These are phyloP conservation scores for Hypselothyrea guttata DNA, from an alignment of 2,888 invertebrate species.

Conservation along the genomic window DNA sequence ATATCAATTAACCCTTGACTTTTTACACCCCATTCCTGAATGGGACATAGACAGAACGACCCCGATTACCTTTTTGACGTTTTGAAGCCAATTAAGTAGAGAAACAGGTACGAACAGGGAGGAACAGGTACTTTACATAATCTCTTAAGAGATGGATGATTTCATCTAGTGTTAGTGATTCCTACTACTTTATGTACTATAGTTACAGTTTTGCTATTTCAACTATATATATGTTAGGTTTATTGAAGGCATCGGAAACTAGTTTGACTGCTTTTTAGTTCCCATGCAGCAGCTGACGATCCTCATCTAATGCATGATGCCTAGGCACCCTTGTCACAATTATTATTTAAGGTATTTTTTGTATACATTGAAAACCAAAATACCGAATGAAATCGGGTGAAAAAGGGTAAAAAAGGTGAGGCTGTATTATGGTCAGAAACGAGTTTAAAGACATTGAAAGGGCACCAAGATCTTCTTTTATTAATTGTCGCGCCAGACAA, in stretches of 20 bases:
- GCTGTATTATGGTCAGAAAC: slow-evolving; percentile 51
- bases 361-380: slow-evolving; percentile 46
- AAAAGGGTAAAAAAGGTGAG: slow-evolving; percentile 71
- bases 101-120: no score
- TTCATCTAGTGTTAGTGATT: no score
- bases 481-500: slow-evolving; percentile 64
- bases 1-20: slow-evolving; percentile 69
- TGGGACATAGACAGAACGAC: slow-evolving; percentile 39
- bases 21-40: slow-evolving; percentile 31
- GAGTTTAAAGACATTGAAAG: slow-evolving; percentile 62
- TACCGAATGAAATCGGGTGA: slow-evolving; percentile 32
- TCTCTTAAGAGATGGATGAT: no score
- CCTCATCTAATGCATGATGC: slow-evolving; percentile 24
- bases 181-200: background rate
- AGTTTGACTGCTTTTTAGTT: slow-evolving; percentile 61
- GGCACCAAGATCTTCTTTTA: slow-evolving; percentile 48
- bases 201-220: background rate
- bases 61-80: slow-evolving; percentile 33
- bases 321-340: slow-evolving; percentile 52
- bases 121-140: no score
- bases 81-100: background rate
- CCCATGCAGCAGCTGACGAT: slow-evolving; percentile 53
- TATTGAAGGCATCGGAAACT: slow-evolving; percentile 27
- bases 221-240: background rate
- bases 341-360: slow-evolving; percentile 51